Base-by-base conservation (phyloP, 2,888 invertebrate genomes). In the Athalia circularis region DNA sequence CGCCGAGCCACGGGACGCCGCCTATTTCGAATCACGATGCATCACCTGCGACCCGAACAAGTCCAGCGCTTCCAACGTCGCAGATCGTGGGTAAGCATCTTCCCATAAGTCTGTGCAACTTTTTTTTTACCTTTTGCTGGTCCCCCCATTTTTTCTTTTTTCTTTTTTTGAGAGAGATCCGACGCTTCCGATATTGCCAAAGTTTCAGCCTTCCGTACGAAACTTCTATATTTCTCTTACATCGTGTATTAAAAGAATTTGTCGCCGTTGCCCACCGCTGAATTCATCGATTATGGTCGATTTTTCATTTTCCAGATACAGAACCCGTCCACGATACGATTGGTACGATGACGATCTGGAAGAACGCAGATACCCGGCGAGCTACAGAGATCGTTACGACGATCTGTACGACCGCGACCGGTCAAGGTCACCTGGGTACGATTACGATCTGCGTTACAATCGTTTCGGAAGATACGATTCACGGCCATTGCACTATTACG, bases 1-100 rank as follows among this genome's bases (percentile, higher is more conserved):
- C n/a, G 80, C 84, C 62, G 87, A 87, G 76, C 86, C 85, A 68
- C 83, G 87, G 29, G 88, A 88, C 79, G 85, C 86, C 65, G 85
- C 87, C 75, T 88, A 88, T 83, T 88, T 84, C 81, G 87, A 88
- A 83, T 86, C 87, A 75, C 86, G 88, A 70, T 88, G 88, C 83
- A 87, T 88, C 84, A 88, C 88, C 82, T 88, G 88, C 81, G 88
- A 86, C 80, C 86, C 86, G 50, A 84, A 81, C 81, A 87, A 87
- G 82, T 83, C 87, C 61, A 80, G 82, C 8, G 80, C 82, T 59
- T 83, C 87, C 52, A 80, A 82, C n/a, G 80, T 81, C 67, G 68
- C 82, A 54, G 84, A 81, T 80, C 79, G 82, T 76, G 80, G 83
- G 83, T 80, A 79, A 82, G 80, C 70, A 47, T 57, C 67, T 65